Evolutionary conservation across 1,140 invertebrate genomes (phyloP).

Genomic region (Anastrepha ludens): DNA sequence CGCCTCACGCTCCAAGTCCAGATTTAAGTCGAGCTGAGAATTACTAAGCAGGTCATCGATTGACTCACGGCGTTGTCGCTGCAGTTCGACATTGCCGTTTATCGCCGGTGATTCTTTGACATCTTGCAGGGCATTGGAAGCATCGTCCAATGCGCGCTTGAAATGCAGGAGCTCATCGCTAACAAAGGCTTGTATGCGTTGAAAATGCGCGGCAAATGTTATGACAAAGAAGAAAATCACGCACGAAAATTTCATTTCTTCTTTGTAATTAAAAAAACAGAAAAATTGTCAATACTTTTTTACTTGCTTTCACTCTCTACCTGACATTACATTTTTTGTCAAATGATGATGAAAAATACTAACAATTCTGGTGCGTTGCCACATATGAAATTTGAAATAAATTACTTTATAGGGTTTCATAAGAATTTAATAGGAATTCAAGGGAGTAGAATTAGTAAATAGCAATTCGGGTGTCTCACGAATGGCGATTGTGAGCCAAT

Average conservation of each 20-base stretch:
- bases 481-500: too few relatives aligned
- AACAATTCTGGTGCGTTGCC: background rate
- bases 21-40: background rate
- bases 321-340: background rate
- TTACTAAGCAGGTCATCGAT: slow-evolving; percentile 39
- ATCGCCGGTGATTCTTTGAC: background rate
- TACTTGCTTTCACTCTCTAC: background rate
- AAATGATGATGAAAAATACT: background rate
- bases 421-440: too few relatives aligned
- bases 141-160: background rate
- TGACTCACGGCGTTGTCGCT: slow-evolving; percentile 16
- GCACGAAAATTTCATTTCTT: slow-evolving; percentile 51
- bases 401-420: background rate
- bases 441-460: too few relatives aligned
- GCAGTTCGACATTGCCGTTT: background rate
- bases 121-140: background rate
- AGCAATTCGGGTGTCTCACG: too few relatives aligned
- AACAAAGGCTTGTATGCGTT: background rate
- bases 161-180: background rate
- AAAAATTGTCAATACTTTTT: slow-evolving; percentile 8
- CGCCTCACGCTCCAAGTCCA: slow-evolving; percentile 17
- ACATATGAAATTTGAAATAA: background rate
- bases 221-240: slow-evolving; percentile 40
- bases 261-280: slow-evolving; percentile 35
- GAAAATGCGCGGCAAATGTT: slow-evolving; percentile 9